A percentile compares a stretch with the other conserved stretches of the same genome.
These are phyloP conservation scores for Amniataba percoides DNA, from an alignment of 2,797 vertebrate species.

Conservation along the genomic window DNA sequence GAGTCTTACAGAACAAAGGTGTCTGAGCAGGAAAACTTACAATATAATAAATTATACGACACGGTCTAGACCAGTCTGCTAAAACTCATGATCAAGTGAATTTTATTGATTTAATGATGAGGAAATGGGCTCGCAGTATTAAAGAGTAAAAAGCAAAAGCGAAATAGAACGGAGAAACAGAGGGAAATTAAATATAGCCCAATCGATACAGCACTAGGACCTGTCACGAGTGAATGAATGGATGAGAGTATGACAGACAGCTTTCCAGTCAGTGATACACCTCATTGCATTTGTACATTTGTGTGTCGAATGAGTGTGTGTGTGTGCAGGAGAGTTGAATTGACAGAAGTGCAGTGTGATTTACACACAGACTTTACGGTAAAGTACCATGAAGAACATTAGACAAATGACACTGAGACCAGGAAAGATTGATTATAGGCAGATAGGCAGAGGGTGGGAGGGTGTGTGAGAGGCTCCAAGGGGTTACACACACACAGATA, in stretches of 20 bases:
- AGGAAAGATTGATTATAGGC: conserved; percentile 70
- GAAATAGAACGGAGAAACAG: background rate
- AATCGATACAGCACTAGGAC: conserved; percentile 32
- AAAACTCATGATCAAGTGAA: background rate
- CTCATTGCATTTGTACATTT: conserved; percentile 16
- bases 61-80: background rate
- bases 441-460: conserved; percentile 32
- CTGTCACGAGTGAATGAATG: conserved; percentile 34
- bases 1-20: background rate
- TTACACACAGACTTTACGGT: conserved; percentile 64
- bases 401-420: conserved; percentile 69
- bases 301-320: conserved; percentile 21
- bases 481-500: conserved; percentile 21
- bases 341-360: conserved; percentile 51
- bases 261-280: conserved; percentile 40
- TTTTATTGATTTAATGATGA: conserved; percentile 10
- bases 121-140: conserved; percentile 1
- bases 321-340: conserved; percentile 3
- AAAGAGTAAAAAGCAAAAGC: conserved; percentile 7
- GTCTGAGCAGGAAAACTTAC: background rate
- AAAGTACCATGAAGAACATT: conserved; percentile 67
- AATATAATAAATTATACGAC: background rate
- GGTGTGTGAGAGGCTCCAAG: background rate
- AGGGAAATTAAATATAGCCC: conserved; percentile 50
- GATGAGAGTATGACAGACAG: conserved; percentile 38